Base-by-base conservation (phyloP, 2,797 vertebrate genomes). In the Trichosurus vulpecula region DNA sequence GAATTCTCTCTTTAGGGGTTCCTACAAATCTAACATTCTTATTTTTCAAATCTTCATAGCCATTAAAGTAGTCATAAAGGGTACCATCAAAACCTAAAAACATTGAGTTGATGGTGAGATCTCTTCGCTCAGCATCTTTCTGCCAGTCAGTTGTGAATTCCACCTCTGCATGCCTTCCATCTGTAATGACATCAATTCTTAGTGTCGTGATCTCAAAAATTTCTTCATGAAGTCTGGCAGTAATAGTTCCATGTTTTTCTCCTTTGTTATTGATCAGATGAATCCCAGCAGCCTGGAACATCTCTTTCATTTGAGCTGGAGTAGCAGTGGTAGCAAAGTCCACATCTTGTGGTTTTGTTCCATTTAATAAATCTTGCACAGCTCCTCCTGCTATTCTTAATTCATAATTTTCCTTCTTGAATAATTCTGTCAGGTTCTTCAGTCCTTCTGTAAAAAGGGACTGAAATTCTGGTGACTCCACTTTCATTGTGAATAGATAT, bases 71-170 rank as follows among this genome's bases (percentile, higher is more conserved):
- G 98, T 99, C 99, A 74, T 99, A 99, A 0, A 99, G 98, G 0
- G 99, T 99, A 3, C 99, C 99, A 97, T 99, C 99, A 92, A 99
- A 99, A 52, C 99, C 99, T 99, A 91, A 98, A 97, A 99, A 99
- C 99, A 99, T 99, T 87, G 99, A 99, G 96, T 99, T 99, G 98
- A 99, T 99, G 53, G 99, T 99, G 96, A 99, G 99, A 97, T 99
- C 99, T 98, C 99, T 99, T 93, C 99, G 99, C 95, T 99, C 99
- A 0, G 99, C 99, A 25, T 99, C 99, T 96, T 99, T 99, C 96
- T 99, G 98, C 99, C 99, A 99, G 98, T 99, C 99, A 0, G 99
- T 99, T 96, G 99, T 99, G 98, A 99, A 99, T 93, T 99, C 99
- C 90, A 99, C 99, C 97, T 99, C 99, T 0, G 99, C 99, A 2